Percentiles rank a stretch among this genome's conserved stretches.
Conservation (phyloP, 2,797 vertebrate species). For the Poeciliopsis infans region DNA sequence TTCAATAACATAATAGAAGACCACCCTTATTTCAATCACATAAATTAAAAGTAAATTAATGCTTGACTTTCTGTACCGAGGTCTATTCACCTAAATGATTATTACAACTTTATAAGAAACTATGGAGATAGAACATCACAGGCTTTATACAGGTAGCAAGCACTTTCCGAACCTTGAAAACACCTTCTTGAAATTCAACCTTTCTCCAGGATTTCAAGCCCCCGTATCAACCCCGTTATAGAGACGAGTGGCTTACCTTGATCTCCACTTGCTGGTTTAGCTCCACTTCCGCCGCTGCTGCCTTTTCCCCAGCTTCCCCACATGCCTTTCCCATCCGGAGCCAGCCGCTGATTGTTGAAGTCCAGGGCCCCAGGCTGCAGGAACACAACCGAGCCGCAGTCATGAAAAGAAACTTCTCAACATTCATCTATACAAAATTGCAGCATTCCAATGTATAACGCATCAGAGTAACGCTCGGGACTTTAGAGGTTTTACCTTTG, state of each 20-base stretch:
- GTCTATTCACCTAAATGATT: no score
- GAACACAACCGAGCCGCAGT: conserved; percentile 3
- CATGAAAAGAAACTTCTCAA: neutral
- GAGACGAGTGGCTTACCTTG: conserved; percentile 62
- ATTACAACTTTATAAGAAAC: no score
- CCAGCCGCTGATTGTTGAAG: conserved; percentile 93
- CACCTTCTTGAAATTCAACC: no score
- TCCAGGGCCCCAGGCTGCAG: conserved; percentile 90
- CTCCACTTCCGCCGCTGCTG: conserved; percentile 93
- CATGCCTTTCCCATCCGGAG: conserved; percentile 91
- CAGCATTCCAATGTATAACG: neutral
- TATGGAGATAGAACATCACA: no score
- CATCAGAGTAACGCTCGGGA: neutral
- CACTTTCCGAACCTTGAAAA: no score
- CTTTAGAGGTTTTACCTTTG: conserved; percentile 84
- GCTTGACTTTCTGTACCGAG: no score
- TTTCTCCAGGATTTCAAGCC: no score
- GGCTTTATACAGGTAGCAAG: no score
- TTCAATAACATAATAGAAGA: no score
- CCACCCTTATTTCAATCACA: no score
- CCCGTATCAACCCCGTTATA: no score
- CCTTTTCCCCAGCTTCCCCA: conserved; percentile 96
- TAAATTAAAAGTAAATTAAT: no score
- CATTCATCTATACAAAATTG: neutral
- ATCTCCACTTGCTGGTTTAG: conserved; percentile 84